Conservation (phyloP, 1,140 invertebrate genomes). For the Akabosia matsudoensis region DNA sequence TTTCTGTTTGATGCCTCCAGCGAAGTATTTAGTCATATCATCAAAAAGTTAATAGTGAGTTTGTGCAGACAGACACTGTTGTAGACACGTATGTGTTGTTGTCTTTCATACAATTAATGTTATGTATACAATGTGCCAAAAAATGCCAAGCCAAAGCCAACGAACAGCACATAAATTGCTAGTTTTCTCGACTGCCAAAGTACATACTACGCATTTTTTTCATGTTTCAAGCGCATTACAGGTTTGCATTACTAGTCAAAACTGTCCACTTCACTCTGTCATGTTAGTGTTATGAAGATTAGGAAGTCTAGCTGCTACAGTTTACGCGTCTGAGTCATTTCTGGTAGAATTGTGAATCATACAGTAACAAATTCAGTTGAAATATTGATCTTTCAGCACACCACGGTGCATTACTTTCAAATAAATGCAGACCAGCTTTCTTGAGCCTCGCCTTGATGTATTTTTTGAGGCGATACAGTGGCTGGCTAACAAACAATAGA, state of each 20-base stretch:
- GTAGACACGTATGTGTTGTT: not conserved
- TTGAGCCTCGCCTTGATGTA: not conserved
- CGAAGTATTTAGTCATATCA: not conserved
- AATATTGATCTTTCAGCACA: not conserved
- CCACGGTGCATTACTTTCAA: not conserved
- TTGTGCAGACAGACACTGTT: not conserved
- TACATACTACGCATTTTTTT: not conserved
- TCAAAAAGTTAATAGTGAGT: not conserved
- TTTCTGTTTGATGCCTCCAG: constrained; percentile 4
- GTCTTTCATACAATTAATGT: not conserved
- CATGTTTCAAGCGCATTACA: too few species aligned
- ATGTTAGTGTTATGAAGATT: not conserved
- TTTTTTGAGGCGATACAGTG: not conserved
- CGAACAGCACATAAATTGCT: not conserved
- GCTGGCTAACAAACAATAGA: not conserved
- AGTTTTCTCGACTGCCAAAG: not conserved
- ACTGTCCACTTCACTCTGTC: not conserved
- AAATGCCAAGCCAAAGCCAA: constrained; percentile 1
- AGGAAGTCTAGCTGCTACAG: not conserved
- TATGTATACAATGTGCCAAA: not conserved
- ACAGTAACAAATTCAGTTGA: not conserved
- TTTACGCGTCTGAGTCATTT: not conserved
- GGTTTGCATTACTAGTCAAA: not conserved
- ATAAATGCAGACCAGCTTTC: not conserved
- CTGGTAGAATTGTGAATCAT: not conserved